A percentile compares a stretch with the other conserved stretches of the same genome.
Conservation (phyloP, 2,888 invertebrate species). For the Neoscelio sp. region DNA sequence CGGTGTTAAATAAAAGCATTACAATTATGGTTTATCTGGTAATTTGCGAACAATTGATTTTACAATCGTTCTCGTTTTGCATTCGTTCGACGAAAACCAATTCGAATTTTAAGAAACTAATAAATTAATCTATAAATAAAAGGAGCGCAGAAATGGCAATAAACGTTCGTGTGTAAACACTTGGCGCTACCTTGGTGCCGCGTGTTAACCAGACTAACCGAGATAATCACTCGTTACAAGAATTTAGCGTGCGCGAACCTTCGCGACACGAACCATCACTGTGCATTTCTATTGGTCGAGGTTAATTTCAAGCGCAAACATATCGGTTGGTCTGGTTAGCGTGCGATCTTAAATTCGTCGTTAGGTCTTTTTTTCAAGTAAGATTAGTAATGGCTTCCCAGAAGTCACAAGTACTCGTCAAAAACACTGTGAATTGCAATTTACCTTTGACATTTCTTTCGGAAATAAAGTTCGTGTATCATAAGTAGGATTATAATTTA, state of each 20-base stretch:
- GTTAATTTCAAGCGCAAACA: slow-evolving; percentile 50
- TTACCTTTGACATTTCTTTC: slow-evolving; percentile 1
- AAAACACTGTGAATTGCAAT: slow-evolving; percentile 17
- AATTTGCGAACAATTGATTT: too few relatives aligned
- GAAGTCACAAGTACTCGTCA: slow-evolving; percentile 53
- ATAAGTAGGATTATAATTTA: too few relatives aligned
- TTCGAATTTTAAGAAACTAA: too few relatives aligned
- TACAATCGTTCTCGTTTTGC: slow-evolving; percentile 4
- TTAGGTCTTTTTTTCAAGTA: slow-evolving; percentile 43
- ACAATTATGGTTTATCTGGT: background rate
- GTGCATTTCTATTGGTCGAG: slow-evolving; percentile 27
- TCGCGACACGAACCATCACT: slow-evolving; percentile 20
- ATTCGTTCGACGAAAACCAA: background rate
- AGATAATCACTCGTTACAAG: slow-evolving; percentile 82
- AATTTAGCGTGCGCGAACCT: slow-evolving; percentile 78
- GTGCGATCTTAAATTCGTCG: slow-evolving; percentile 51
- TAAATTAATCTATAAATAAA: slow-evolving; percentile 34
- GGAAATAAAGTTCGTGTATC: too few relatives aligned
- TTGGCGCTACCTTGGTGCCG: slow-evolving; percentile 65
- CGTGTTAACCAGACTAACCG: slow-evolving; percentile 82
- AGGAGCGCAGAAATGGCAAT: slow-evolving; percentile 55
- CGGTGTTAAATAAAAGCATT: slow-evolving; percentile 24
- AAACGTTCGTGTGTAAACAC: slow-evolving; percentile 27
- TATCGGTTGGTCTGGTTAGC: slow-evolving; percentile 57
- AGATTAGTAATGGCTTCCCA: slow-evolving; percentile 26